These are phyloP conservation scores for Prunella fulvescens DNA, from an alignment of 2,113 vertebrate species.

Conservation along the genomic window DNA sequence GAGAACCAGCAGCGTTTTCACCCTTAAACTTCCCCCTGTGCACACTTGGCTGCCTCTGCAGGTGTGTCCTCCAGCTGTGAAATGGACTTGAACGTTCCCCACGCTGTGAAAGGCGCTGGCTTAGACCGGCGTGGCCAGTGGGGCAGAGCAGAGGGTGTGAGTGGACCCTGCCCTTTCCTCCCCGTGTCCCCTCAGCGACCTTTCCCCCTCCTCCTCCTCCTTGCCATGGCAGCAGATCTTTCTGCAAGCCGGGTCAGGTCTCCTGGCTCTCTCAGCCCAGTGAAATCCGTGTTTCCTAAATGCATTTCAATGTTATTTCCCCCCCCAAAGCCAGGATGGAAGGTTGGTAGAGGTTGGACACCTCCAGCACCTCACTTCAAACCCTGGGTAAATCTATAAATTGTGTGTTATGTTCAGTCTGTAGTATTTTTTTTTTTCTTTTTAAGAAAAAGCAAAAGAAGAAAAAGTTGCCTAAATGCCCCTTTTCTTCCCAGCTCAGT, in stretches of 20 bases:
- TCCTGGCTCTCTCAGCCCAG: neutral
- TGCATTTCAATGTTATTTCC: neutral
- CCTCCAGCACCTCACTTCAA: neutral
- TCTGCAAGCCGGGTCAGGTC: neutral
- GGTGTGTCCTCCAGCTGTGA: conserved; percentile 36
- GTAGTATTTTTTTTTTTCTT: neutral
- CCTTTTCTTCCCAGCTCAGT: neutral
- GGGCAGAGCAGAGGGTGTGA: neutral
- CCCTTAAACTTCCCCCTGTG: neutral
- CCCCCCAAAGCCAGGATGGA: neutral
- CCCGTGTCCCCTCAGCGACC: neutral
- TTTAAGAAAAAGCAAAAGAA: neutral
- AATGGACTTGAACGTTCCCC: neutral
- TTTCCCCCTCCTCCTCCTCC: neutral
- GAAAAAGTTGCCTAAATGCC: neutral
- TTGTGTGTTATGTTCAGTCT: neutral
- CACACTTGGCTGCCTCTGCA: conserved; percentile 43
- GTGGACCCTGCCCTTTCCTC: neutral
- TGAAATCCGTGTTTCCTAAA: neutral
- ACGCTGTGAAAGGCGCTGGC: neutral
- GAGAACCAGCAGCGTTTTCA: neutral
- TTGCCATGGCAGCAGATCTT: neutral
- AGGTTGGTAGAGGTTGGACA: neutral
- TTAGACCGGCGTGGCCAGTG: neutral
- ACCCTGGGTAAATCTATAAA: neutral